These are phyloP conservation scores for Cassiopea xamachana DNA, from an alignment of 30 jellyfish, hydroid and myxozoan species.

Conservation along the genomic window DNA sequence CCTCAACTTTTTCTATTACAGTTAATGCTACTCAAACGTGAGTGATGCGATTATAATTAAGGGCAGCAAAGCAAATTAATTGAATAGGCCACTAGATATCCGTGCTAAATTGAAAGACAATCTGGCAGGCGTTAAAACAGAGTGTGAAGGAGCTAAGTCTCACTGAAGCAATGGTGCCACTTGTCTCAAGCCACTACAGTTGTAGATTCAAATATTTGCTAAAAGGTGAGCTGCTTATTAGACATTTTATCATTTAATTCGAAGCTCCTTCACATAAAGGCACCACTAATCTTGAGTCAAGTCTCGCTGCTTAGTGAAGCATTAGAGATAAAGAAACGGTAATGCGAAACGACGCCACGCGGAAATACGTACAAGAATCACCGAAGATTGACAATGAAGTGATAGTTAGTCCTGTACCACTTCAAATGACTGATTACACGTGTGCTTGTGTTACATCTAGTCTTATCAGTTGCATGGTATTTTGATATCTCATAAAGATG, in stretches of 20 bases:
- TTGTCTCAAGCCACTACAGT: neutral
- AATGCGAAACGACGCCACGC: slow-evolving; percentile 42
- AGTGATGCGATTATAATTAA: neutral
- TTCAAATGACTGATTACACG: neutral
- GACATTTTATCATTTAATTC: slow-evolving; percentile 5
- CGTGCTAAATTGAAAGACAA: neutral
- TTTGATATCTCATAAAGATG: neutral
- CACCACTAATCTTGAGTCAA: neutral
- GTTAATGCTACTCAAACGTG: neutral
- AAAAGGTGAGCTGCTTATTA: neutral
- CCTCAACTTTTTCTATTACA: neutral
- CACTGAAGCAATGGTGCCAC: slow-evolving; percentile 2
- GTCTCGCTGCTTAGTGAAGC: slow-evolving; percentile 18
- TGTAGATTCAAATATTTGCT: neutral
- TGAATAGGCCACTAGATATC: neutral
- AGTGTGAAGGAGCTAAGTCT: neutral
- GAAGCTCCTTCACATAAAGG: slow-evolving; percentile 12
- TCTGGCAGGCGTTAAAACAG: neutral
- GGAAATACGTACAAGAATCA: slow-evolving; percentile 8
- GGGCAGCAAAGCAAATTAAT: neutral
- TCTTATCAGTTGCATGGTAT: neutral
- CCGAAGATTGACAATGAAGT: slow-evolving; percentile 13
- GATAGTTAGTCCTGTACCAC: neutral
- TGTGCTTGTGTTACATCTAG: neutral
- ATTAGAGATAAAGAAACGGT: slow-evolving; percentile 14